Evolutionary conservation across 2,888 invertebrate species (phyloP).

Genomic region (Parnassius glacialis): DNA sequence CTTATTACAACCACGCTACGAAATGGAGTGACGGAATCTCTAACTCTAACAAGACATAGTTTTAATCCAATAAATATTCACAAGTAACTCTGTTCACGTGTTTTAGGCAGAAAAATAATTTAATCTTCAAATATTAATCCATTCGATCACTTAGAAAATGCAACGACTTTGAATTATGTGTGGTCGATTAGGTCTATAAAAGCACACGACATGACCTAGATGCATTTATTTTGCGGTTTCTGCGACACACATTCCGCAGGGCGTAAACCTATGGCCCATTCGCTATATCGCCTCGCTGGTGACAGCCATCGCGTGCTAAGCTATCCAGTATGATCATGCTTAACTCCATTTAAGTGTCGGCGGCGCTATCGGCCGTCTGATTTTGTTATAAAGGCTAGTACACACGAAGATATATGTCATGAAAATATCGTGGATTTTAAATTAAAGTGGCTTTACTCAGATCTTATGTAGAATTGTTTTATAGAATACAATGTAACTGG

Average conservation of each 20-base stretch:
- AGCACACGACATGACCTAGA: conserved; percentile 15
- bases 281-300: conserved; percentile 11
- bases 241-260: conserved; percentile 19
- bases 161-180: conserved; percentile 3
- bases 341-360: conserved; percentile 21
- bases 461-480: too few species aligned
- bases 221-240: conserved; percentile 24
- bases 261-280: conserved; percentile 4
- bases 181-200: conserved; percentile 13
- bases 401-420: conserved; percentile 4
- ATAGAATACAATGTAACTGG: too few species aligned
- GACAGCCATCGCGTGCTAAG: conserved; percentile 18
- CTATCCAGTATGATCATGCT: conserved; percentile 21
- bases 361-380: conserved; percentile 1
- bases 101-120: not conserved
- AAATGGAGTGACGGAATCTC: too few species aligned
- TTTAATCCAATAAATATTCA: too few species aligned
- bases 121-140: not conserved
- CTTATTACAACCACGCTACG: too few species aligned
- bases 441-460: too few species aligned
- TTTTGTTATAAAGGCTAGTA: conserved; percentile 7
- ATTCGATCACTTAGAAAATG: not conserved
- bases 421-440: too few species aligned
- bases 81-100: too few species aligned
- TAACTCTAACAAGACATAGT: too few species aligned